Evolutionary conservation across 2,888 invertebrate species (phyloP), one percentile per base, ranked within the genome.

Genomic region (Thecocarcelia acutangulata): DNA sequence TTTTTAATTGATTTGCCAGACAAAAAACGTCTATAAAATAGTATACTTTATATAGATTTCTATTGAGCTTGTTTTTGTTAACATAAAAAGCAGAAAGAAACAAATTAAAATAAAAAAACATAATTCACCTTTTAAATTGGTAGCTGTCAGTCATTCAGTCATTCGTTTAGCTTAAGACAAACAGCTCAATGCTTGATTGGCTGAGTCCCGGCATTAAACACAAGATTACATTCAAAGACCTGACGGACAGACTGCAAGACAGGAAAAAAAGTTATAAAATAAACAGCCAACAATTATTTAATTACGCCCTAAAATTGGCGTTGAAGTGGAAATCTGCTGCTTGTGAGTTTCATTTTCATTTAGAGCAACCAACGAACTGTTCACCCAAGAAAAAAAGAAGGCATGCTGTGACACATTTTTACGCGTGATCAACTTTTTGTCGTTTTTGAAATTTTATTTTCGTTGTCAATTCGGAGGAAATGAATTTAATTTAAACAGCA

Each of bases 251-350:
- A 21, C 21, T 2, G 40, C 63, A 37, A 33, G 46, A 58, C 46
- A 56, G 33, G n/a, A 50, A 33, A 68, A 12, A 48, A 37, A 44
- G 72, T 28, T 19, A 61, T 61, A 61, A 69, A 76, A 68, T 70
- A 37, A 70, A 64, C 69, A 64, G 69, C 69, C 79, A 50, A 46
- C 69, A 64, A 74, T 78, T 78, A 78, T 78, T 70, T 74, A 78
- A 75, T 78, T 70, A 78, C 76, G 59, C 80, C 80, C 83, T 83
- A 73, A 76, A 64, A 69, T 69, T 69, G 83, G 83, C 83, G 83
- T 76, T 80, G 83, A 80, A 76, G 83, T 83, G 72, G 69, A 80
- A 83, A 83, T 80, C 68, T 44, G 70, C 46, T 76, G 70, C 48
- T 70, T 44, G 48, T 59, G 68, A 72, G 68, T 81, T 76, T 68